Conservation (phyloP, 2,888 invertebrate genomes). For the Phyllotreta cruciferae region DNA sequence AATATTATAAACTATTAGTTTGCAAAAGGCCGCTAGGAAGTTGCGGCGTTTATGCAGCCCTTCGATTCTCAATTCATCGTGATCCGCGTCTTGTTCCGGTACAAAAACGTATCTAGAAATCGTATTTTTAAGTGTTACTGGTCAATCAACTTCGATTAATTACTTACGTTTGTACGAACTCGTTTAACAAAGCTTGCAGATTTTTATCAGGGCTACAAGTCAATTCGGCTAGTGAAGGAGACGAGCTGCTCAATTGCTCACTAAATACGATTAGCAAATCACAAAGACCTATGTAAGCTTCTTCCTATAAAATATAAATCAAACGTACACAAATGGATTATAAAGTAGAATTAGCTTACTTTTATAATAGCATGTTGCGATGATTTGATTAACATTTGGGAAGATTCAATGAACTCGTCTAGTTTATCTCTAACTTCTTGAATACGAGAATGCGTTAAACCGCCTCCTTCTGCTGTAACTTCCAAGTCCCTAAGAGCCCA, state of each 20-base stretch:
- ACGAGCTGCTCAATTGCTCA: constrained; percentile 42
- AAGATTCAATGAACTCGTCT: constrained; percentile 76
- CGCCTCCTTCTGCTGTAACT: constrained; percentile 70
- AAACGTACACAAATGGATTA: background rate
- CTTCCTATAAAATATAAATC: constrained; percentile 24
- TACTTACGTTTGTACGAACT: constrained; percentile 80
- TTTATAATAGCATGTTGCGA: constrained; percentile 73
- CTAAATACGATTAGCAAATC: constrained; percentile 90
- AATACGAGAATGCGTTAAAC: constrained; percentile 65
- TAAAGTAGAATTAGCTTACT: constrained; percentile 57
- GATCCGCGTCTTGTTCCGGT: constrained; percentile 86
- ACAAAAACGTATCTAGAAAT: constrained; percentile 78
- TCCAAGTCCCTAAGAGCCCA: constrained; percentile 90
- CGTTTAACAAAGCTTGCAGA: constrained; percentile 83
- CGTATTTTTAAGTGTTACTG: background rate
- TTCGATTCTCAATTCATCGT: constrained; percentile 97
- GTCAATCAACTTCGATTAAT: background rate
- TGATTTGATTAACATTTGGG: constrained; percentile 72
- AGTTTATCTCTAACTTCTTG: constrained; percentile 74
- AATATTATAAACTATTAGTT: constrained; percentile 96
- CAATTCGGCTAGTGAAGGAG: constrained; percentile 64
- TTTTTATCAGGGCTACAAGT: constrained; percentile 81
- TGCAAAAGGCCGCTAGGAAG: constrained; percentile 96
- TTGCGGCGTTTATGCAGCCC: constrained; percentile 95
- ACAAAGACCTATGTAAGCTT: constrained; percentile 73